Evolutionary conservation across 2,113 vertebrate species (phyloP).

Genomic region (Brachyhypopomus occidentalis): DNA sequence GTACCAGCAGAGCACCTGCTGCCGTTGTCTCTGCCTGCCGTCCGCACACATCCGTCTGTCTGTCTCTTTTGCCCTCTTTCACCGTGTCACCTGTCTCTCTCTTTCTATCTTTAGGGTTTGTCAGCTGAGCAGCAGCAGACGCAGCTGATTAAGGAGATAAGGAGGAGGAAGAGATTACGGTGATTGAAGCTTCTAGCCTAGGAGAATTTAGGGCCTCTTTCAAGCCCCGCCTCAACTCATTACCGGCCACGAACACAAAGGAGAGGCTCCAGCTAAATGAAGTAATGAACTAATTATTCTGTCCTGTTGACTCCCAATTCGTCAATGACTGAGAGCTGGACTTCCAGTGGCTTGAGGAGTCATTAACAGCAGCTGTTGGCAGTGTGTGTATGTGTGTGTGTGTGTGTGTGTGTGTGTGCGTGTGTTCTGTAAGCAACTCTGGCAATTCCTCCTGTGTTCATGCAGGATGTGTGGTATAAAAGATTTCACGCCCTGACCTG

Average conservation of each 20-base stretch:
- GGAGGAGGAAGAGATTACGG: too few species aligned
- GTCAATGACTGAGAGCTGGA: too few species aligned
- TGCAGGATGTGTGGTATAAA: too few species aligned
- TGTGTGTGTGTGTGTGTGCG: background rate
- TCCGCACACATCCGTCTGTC: background rate
- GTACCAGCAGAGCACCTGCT: too few species aligned
- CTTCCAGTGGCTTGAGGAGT: background rate
- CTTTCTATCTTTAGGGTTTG: background rate
- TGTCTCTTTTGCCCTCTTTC: background rate
- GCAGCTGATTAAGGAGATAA: background rate
- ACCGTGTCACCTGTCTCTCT: background rate
- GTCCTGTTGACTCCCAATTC: background rate
- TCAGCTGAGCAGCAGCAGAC: too few species aligned
- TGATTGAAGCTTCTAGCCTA: background rate
- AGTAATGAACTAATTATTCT: background rate
- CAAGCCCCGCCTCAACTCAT: background rate
- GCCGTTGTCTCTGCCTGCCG: too few species aligned
- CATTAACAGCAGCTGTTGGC: too few species aligned
- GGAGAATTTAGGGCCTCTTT: background rate
- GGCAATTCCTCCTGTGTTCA: too few species aligned
- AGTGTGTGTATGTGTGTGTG: background rate
- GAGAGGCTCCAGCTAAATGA: background rate
- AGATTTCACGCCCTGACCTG: too few species aligned
- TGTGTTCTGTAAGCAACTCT: too few species aligned
- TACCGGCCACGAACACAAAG: background rate